Conservation (phyloP, 2,113 vertebrate genomes). For the Promerops cafer region DNA sequence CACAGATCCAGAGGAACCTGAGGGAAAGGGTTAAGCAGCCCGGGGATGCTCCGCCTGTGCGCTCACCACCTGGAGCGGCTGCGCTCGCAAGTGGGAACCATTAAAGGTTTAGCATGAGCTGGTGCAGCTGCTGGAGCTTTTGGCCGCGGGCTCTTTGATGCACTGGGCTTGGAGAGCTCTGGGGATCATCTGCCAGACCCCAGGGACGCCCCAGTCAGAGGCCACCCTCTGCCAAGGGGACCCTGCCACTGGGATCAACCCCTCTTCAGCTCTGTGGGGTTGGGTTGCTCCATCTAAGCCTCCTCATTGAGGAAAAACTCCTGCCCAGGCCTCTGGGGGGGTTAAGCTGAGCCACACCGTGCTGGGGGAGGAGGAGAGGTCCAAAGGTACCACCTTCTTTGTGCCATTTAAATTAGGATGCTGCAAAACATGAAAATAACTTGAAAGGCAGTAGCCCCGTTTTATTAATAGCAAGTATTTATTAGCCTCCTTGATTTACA, state of each 20-base stretch:
- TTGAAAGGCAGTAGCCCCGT: constrained; percentile 41
- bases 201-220: neutral
- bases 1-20: neutral
- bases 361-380: neutral
- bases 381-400: neutral
- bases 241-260: neutral
- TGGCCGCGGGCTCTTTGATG: neutral
- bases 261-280: neutral
- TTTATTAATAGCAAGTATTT: constrained; percentile 64
- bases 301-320: neutral
- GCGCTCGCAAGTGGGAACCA: neutral
- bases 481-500: constrained; percentile 66
- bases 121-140: neutral
- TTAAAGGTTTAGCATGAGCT: neutral
- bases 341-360: neutral
- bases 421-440: constrained; percentile 24
- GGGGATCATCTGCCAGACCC: neutral
- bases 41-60: neutral
- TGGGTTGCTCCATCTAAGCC: neutral
- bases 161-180: neutral
- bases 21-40: constrained; percentile 6
- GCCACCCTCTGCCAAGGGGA: neutral
- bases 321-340: neutral
- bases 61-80: neutral
- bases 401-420: neutral